Evolutionary conservation across 2,797 vertebrate genomes (phyloP).

Genomic region (Aythya fuligula): DNA sequence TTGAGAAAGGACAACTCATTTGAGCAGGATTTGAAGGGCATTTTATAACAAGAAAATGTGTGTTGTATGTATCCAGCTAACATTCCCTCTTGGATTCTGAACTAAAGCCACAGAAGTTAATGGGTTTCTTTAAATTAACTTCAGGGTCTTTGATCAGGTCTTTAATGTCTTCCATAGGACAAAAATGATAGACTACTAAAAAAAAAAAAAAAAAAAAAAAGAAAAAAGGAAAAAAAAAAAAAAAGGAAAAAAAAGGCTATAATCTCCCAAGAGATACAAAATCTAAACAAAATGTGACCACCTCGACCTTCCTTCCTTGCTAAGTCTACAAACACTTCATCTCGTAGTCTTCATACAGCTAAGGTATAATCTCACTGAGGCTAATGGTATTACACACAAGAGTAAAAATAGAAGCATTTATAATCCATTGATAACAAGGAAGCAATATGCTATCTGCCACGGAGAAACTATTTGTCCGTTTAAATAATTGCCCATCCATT

Average conservation of each 20-base stretch:
- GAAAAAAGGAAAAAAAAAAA: background rate
- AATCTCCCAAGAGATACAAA: background rate
- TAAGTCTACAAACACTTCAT: background rate
- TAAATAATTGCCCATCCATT: background rate
- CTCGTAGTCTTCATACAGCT: background rate
- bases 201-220: background rate
- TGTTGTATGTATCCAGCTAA: background rate
- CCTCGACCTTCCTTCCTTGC: background rate
- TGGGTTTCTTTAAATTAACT: background rate
- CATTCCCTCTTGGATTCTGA: background rate
- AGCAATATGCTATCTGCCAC: background rate
- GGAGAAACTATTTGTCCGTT: background rate
- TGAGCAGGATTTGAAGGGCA: slow-evolving; percentile 27
- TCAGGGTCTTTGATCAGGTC: background rate
- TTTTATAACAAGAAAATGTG: slow-evolving; percentile 40
- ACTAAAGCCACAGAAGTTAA: slow-evolving; percentile 27
- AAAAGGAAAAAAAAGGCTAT: background rate
- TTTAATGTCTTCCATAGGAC: background rate
- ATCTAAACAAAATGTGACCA: background rate
- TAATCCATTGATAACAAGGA: background rate
- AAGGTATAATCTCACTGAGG: background rate
- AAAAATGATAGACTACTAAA: background rate
- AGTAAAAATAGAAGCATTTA: slow-evolving; percentile 20
- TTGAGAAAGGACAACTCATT: slow-evolving; percentile 21
- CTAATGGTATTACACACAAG: background rate